Evolutionary conservation across 2,797 vertebrate species (phyloP).

Genomic region (Anguilla anguilla): DNA sequence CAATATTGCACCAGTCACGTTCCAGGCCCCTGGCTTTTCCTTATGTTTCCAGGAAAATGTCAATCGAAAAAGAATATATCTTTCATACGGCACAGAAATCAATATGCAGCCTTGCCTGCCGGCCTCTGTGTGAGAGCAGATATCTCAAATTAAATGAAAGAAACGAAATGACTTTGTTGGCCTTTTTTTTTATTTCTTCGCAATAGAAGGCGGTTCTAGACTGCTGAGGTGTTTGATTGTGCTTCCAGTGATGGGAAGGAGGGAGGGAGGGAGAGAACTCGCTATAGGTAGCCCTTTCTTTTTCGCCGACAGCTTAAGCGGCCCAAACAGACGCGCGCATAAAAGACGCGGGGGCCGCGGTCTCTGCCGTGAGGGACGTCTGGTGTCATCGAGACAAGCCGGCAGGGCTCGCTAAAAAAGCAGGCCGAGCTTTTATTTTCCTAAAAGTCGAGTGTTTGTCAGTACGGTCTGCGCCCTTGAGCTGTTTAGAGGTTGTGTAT

Average conservation of each 20-base stretch:
- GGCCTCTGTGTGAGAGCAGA: slow-evolving; percentile 47
- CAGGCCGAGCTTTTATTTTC: slow-evolving; percentile 26
- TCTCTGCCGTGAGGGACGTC: slow-evolving; percentile 13
- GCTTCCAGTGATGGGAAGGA: slow-evolving; percentile 12
- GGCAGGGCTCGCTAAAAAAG: not conserved
- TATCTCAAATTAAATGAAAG: slow-evolving; percentile 47
- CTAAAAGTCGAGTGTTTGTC: not conserved
- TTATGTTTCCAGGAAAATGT: not conserved
- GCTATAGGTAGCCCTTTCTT: slow-evolving; percentile 37
- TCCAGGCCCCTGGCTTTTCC: not conserved
- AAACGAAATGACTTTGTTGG: not conserved
- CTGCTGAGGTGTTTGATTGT: slow-evolving; percentile 43
- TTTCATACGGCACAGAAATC: slow-evolving; percentile 51
- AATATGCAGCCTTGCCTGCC: slow-evolving; percentile 40
- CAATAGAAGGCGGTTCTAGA: slow-evolving; percentile 34
- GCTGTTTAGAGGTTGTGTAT: not conserved
- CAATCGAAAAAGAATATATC: not conserved
- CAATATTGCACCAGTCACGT: no score
- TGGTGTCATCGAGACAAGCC: slow-evolving; percentile 17
- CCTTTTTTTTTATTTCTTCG: slow-evolving; percentile 30
- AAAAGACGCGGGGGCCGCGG: slow-evolving; percentile 33
- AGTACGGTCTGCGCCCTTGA: not conserved
- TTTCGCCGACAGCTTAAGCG: slow-evolving; percentile 44
- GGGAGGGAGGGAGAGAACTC: slow-evolving; percentile 35
- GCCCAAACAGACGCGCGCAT: slow-evolving; percentile 33